Conservation (phyloP, 2,797 vertebrate genomes). For the Salarias fasciatus region DNA sequence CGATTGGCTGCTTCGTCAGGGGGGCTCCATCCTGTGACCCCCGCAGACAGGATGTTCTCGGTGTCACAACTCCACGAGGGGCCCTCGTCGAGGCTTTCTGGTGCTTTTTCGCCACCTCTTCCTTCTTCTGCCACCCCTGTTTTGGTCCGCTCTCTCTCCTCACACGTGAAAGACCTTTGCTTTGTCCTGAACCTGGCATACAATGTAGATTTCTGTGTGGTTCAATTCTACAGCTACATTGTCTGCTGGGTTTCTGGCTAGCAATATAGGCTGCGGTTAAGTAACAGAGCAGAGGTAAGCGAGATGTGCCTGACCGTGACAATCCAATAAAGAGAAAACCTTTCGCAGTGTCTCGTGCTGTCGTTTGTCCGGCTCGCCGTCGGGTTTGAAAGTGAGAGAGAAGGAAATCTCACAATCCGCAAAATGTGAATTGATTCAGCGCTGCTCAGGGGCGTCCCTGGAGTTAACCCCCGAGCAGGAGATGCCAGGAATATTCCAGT, state of each 20-base stretch:
- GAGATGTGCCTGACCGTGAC: conserved; percentile 32
- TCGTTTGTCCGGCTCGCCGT: conserved; percentile 53
- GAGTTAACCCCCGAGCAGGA: conserved; percentile 64
- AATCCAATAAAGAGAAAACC: conserved; percentile 70
- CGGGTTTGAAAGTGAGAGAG: conserved; percentile 18
- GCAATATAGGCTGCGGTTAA: conserved; percentile 72
- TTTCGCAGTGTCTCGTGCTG: conserved; percentile 59
- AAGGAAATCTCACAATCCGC: conserved; percentile 43
- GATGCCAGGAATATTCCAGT: conserved; percentile 66
- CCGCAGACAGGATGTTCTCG: conserved; percentile 77
- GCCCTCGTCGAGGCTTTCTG: conserved; percentile 68
- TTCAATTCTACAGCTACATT: conserved; percentile 99
- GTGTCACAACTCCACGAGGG: conserved; percentile 73
- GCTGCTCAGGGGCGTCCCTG: conserved; percentile 46
- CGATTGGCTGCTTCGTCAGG: conserved; percentile 70
- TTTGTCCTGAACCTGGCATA: conserved; percentile 99
- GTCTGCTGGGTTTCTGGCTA: conserved; percentile 99
- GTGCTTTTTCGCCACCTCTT: conserved; percentile 44
- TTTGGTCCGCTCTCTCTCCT: conserved; percentile 8
- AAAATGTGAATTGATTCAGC: conserved; percentile 62
- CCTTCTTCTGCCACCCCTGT: conserved; percentile 51
- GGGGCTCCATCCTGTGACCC: conserved; percentile 76
- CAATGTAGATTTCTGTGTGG: conserved; percentile 99
- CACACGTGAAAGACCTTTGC: conserved; percentile 68
- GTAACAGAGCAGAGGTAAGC: neutral